Conservation (phyloP, 2,113 vertebrate genomes). For the Carassius gibelio region DNA sequence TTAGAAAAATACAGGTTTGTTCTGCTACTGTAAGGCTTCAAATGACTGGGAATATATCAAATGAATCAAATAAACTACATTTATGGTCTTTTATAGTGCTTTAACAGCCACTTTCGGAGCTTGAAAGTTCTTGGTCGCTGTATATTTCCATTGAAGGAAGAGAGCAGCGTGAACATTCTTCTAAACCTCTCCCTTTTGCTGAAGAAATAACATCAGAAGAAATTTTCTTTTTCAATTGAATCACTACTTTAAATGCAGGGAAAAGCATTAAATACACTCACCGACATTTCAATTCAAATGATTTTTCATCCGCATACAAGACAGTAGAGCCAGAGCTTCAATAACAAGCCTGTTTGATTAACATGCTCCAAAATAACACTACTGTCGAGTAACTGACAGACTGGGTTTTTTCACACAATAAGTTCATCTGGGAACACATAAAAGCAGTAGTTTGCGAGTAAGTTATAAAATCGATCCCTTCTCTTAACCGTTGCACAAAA, state of each 20-base stretch:
- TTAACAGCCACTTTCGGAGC: background rate
- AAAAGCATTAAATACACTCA: background rate
- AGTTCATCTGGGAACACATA: conserved; percentile 23
- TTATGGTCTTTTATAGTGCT: background rate
- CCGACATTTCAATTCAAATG: background rate
- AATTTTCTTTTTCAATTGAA: no score
- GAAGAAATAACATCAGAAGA: no score
- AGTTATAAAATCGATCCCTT: conserved; percentile 28
- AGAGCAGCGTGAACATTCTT: background rate
- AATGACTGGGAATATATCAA: background rate
- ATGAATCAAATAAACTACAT: background rate
- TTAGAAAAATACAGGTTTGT: background rate
- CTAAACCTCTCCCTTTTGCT: background rate
- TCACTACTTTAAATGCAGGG: background rate
- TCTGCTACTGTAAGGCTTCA: background rate
- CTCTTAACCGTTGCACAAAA: conserved; percentile 7
- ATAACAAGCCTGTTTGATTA: background rate
- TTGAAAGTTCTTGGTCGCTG: background rate
- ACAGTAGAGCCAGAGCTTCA: background rate
- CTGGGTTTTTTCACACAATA: background rate
- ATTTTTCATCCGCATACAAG: background rate
- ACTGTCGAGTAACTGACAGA: background rate
- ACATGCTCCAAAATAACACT: background rate
- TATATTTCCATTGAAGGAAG: background rate
- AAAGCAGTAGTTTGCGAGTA: conserved; percentile 2